phyloP scores from a whole-genome alignment of 2,113 vertebrate genomes.

The Neotoma lepida region DNA sequence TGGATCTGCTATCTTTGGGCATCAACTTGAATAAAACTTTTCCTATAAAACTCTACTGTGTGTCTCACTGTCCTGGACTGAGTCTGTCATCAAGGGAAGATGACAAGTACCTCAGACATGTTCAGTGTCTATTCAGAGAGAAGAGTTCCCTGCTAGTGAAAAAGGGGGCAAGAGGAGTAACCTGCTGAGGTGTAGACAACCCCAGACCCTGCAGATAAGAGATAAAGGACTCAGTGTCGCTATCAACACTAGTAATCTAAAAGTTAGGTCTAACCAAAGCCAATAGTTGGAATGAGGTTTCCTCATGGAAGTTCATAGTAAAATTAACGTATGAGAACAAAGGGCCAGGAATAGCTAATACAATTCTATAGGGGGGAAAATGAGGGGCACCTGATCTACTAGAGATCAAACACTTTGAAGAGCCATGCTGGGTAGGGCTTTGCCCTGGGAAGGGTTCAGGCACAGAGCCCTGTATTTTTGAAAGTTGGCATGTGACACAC shows the following conservation, averaged over 20 bases:
- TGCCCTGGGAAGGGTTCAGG: neutral
- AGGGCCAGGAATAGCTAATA: neutral
- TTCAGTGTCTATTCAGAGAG: neutral
- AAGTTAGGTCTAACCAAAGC: neutral
- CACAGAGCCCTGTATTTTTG: neutral
- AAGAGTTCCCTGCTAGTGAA: neutral
- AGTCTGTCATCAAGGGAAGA: neutral
- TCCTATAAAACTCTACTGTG: neutral
- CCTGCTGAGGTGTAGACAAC: neutral
- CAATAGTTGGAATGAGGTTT: neutral
- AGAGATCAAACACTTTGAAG: constrained; percentile 8
- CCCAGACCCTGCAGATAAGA: neutral
- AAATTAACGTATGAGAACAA: constrained; percentile 8
- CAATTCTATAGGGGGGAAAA: neutral
- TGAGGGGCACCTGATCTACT: neutral
- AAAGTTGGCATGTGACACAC: neutral
- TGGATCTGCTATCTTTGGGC: neutral
- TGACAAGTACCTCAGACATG: neutral
- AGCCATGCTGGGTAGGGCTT: neutral
- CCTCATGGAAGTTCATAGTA: neutral
- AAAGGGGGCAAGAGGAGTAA: neutral
- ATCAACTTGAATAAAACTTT: neutral
- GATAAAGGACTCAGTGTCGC: neutral
- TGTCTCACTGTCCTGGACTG: neutral
- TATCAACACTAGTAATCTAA: neutral